Conservation (phyloP, 2,888 invertebrate species). For the Parapristionchus giblindavisi region DNA sequence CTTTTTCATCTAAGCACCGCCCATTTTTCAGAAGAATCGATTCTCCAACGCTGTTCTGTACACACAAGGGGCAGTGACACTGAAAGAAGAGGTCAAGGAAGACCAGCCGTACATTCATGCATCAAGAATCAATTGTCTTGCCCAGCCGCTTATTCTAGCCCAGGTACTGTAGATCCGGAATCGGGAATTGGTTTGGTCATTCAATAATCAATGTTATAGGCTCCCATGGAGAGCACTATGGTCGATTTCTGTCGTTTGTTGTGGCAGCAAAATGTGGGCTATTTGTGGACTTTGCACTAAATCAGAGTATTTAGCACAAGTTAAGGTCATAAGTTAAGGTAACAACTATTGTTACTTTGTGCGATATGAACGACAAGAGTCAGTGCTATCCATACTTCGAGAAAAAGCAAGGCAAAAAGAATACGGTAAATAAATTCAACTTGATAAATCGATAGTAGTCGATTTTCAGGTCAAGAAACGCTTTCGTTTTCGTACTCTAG, state of each 20-base stretch:
- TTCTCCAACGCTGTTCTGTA: slow-evolving; percentile 29
- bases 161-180: slow-evolving; percentile 14
- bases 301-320: too few relatives aligned
- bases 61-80: slow-evolving; percentile 8
- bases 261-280: slow-evolving; percentile 29
- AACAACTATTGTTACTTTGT: slow-evolving; percentile 13
- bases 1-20: too few relatives aligned
- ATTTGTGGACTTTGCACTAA: too few relatives aligned
- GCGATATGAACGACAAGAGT: slow-evolving; percentile 5
- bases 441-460: not conserved
- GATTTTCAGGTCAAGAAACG: not conserved
- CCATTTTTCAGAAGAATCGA: slow-evolving; percentile 32
- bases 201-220: too few relatives aligned
- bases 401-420: slow-evolving; percentile 33
- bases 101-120: slow-evolving; percentile 27
- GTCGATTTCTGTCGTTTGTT: slow-evolving; percentile 32
- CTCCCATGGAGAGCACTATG: slow-evolving; percentile 15
- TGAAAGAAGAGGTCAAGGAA: not conserved
- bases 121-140: slow-evolving; percentile 5
- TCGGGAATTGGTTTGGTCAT: too few relatives aligned
- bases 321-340: too few relatives aligned
- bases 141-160: not conserved
- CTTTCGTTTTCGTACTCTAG: slow-evolving; percentile 6
- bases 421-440: not conserved
- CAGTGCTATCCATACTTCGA: slow-evolving; percentile 23